Base-by-base conservation (phyloP, 2,888 invertebrate genomes). In the Scaptomyza tumidula region DNA sequence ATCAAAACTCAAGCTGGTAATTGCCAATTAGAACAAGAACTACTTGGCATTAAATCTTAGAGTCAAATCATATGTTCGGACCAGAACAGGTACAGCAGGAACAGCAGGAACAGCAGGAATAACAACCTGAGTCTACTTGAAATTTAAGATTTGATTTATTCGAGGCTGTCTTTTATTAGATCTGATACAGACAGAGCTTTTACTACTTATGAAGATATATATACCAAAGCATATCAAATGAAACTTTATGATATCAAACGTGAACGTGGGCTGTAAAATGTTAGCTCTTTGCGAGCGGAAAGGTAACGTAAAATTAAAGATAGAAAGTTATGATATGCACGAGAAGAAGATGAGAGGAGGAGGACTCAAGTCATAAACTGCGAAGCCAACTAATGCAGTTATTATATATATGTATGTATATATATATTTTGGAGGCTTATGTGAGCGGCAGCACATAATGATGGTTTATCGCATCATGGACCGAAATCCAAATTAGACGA, bases 401-500 rank as follows among this genome's bases (percentile, higher is more conserved):
- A 76, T 24, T 24, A 24, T 24, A 24, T 24, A 24, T 24, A 24
- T 72, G 1, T 33, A 33, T 10, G 10, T 33, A 3, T 33, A 9
- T 33, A 59, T 55, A 59, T 39, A 6, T 37, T n/a, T n/a, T n/a
- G n/a, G n/a, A n/a, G 39, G 39, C 41, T 53, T 50, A 62, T 46
- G 44, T 39, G 55, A 37, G 53, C n/a, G 7, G 9, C 39, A 16
- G n/a, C 58, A 44, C 61, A 61, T 70, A 70, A 74, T 70, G 74
- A 75, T 75, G 75, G 49, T 75, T 66, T 75, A 71, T 75, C 75
- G 71, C 75, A 59, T 66, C 75, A 59, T 66, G 74, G 70, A 57
- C 75, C 61, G 72, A 62, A 62, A 76, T 72, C 72, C 75, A 72
- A 75, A 75, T 75, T 75, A 75, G 75, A 75, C 72, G 75, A 61